Evolutionary conservation across 2,113 vertebrate genomes (phyloP), one percentile per base, ranked within the genome.

Genomic region (Dasyurus viverrinus): DNA sequence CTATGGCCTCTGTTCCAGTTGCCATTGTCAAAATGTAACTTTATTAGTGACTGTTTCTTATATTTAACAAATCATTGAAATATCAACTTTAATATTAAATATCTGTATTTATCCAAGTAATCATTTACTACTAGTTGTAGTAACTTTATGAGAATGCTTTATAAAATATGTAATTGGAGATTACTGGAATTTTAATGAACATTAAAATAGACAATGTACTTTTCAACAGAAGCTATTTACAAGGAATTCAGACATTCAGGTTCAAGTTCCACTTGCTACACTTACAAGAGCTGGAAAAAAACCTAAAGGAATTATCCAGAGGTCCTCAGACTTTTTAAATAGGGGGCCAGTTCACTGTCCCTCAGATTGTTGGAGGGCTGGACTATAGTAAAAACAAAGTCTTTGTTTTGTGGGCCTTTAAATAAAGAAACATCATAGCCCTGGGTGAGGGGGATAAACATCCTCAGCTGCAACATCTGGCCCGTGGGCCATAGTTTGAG

Each of bases 141-240:
- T 3, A 14, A 14, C 68, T 94, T 36, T 57, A 52, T n/a, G 76
- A 55, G 25, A n/a, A 92, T 60, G 36, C 94, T 22, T 92, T 92
- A 27, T 2, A 57, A 57, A 42, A 84, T 57, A 92, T 89, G 89
- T 89, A 0, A 0, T 22, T 50, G 89, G 76, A 11, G 16, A 0
- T 90, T 95, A 94, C 90, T 93, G 92, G 92, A 90, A 91, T n/a
- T 2, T 89, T 89, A 93, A 94, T 95, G 93, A 68, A 84, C 76
- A 14, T 50, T 24, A 94, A 94, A 92, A 42, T 23, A 53, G 36
- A 53, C 57, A 12, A 53, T 36, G 5, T 91, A 76, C 68, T 84
- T 95, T 94, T 92, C 50, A 24, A 93, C 10, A 53, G 89, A 91
- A 91, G 30, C 16, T 91, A 3, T 90, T 57, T 36, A 16, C 93